These are phyloP conservation scores for Drosophila emarginata DNA, from an alignment of 2,888 invertebrate species.

Conservation along the genomic window DNA sequence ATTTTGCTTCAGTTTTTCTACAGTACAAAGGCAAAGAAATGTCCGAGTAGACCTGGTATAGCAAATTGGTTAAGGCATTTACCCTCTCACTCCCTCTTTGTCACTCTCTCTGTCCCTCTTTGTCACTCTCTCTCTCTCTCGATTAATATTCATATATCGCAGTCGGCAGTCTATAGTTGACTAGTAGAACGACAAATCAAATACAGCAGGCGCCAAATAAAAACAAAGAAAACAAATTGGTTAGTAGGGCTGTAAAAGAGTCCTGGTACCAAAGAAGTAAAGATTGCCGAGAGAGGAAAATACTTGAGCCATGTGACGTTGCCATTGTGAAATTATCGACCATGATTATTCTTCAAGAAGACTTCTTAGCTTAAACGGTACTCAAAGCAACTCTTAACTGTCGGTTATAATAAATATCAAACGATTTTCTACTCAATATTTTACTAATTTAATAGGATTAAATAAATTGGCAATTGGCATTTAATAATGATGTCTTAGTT, in stretches of 20 bases:
- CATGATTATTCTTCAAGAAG: background rate
- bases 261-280: background rate
- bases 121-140: background rate
- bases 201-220: slow-evolving; percentile 63
- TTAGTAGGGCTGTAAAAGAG: background rate
- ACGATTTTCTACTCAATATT: background rate
- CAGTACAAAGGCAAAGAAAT: slow-evolving; percentile 4
- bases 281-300: background rate
- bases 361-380: background rate
- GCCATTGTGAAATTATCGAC: background rate
- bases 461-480: background rate
- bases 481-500: background rate
- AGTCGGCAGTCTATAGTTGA: slow-evolving; percentile 34
- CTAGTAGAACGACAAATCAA: slow-evolving; percentile 57
- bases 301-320: background rate
- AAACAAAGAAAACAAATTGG: slow-evolving; percentile 48
- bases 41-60: slow-evolving; percentile 6
- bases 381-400: background rate
- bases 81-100: background rate
- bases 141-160: slow-evolving; percentile 75
- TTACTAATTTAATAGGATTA: background rate
- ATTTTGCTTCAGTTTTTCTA: slow-evolving; percentile 53
- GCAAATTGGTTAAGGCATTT: slow-evolving; percentile 3
- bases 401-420: background rate
- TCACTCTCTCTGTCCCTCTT: background rate